Percentiles rank a stretch among this genome's conserved stretches.
Conservation (phyloP, 1,140 invertebrate species). For the Ostrea edulis region DNA sequence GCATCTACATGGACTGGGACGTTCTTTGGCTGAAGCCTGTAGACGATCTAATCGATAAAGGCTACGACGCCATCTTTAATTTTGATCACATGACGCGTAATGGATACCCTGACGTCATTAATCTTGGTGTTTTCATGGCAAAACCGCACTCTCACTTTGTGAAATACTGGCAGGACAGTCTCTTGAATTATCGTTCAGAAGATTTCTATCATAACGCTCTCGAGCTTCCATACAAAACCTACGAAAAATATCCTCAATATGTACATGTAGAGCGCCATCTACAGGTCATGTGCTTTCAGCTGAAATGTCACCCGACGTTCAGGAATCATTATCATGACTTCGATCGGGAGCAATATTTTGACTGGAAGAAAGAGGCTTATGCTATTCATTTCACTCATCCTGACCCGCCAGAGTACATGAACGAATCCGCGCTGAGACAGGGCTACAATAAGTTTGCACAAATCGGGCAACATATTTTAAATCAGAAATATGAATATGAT, state of each 20-base stretch:
- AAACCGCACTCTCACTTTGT: constrained; percentile 69
- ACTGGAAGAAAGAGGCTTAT: constrained; percentile 69
- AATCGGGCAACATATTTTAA: constrained; percentile 37
- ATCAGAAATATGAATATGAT: constrained; percentile 40
- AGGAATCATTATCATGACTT: constrained; percentile 63
- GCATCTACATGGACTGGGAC: constrained; percentile 75
- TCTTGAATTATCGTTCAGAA: constrained; percentile 63
- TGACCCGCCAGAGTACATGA: constrained; percentile 65
- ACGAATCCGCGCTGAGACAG: constrained; percentile 52
- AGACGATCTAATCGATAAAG: constrained; percentile 60
- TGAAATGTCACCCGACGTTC: constrained; percentile 73
- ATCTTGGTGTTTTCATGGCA: constrained; percentile 72
- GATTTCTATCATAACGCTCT: constrained; percentile 73
- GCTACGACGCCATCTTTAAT: constrained; percentile 67
- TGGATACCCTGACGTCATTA: constrained; percentile 68
- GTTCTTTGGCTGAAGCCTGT: constrained; percentile 69
- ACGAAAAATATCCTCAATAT: constrained; percentile 68
- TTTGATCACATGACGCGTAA: constrained; percentile 67
- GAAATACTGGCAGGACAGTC: constrained; percentile 64
- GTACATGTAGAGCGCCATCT: constrained; percentile 64
- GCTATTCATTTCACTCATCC: constrained; percentile 73
- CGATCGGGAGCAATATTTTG: constrained; percentile 62
- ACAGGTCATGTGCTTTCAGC: constrained; percentile 71
- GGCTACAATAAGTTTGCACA: constrained; percentile 64
- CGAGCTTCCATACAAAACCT: constrained; percentile 71